Evolutionary conservation across 2,797 vertebrate species (phyloP), one percentile per base, ranked within the genome.

Genomic region (Alfaro cultratus): DNA sequence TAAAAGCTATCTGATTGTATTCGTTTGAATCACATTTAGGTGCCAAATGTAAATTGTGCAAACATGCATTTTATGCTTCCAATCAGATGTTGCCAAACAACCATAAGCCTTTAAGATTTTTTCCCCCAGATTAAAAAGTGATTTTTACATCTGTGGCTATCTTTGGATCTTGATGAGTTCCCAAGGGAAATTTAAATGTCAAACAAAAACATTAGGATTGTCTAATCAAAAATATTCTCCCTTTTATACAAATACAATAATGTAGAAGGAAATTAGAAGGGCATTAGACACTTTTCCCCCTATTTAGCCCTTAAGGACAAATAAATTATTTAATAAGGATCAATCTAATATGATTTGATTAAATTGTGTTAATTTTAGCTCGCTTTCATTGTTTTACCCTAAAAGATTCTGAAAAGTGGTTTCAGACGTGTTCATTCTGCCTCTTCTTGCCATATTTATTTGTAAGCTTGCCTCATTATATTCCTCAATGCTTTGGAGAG

Each of bases 281-380:
- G 16, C 13, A 71, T 80, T 80, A 39, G 82, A 74, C 39, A 43
- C 21, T 41, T 23, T 72, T 74, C 71, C 41, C 53, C n/a, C 21
- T 75, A 60, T 73, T 79, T 15, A 41, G 36, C 85, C 67, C 49
- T 75, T 89, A 15, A 75, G 53, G 76, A 76, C 3, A 83, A 90
- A 86, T 75, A 80, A 85, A 75, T 67, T 3, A 4, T 77, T 75
- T 53, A 79, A 79, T 64, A 80, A 11, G 60, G 83, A 46, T 87
- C 70, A 76, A 12, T 43, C 49, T 81, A 88, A 87, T 70, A 73
- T 12, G 41, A 21, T 31, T 43, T 45, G 16, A 31, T 83, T 83
- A 74, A 31, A 77, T 76, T 71, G 68, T 87, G 80, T 83, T 86
- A 15, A 72, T 80, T 83, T 85, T 86, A 76, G 82, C 72, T 83